Evolutionary conservation across 2,888 invertebrate genomes (phyloP), one percentile per base, ranked within the genome.

Genomic region (Sympetrum striolatum): DNA sequence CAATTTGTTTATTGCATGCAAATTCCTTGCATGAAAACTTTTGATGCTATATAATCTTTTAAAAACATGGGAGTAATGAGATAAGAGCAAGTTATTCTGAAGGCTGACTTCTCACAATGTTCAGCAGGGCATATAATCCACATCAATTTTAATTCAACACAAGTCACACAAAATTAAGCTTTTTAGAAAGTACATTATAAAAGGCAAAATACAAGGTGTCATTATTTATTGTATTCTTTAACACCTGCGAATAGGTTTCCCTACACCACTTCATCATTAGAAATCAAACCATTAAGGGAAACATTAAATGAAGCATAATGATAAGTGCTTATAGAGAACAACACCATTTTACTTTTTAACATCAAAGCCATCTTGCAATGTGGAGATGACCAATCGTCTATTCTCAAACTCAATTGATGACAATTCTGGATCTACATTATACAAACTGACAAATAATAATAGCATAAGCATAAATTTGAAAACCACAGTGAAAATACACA

Each of bases 21-120:
- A 86, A 37, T 86, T 64, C 86, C 60, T 37, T 86, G 60, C 86
- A 86, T 86, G 86, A 86, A 86, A 86, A 86, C 86, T 37, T 64
- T 86, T 86, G 86, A 86, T 86, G 86, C 86, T 86, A 86, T 86
- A 86, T 86, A 86, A 86, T 53, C 60, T 86, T 82, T 86, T 86
- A 86, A 86, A 86, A 86, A 86, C 86, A 86, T 86, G 86, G 86
- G 86, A 86, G 86, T 86, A 86, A 86, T 86, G 86, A 86, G 86
- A 86, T 64, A 86, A 86, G 60, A 86, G 58, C 86, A 86, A 86
- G 86, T 86, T 82, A 86, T 86, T 86, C 58, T n/a, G 35, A 86
- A 86, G 86, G 86, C 86, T 86, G 86, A 86, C 60, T 86, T 64
- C 58, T 86, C 60, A 60, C 86, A 86, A 86, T 86, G 86, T 35